These are phyloP conservation scores for Meda fulgida DNA, from an alignment of 2,797 vertebrate genomes.

Conservation along the genomic window DNA sequence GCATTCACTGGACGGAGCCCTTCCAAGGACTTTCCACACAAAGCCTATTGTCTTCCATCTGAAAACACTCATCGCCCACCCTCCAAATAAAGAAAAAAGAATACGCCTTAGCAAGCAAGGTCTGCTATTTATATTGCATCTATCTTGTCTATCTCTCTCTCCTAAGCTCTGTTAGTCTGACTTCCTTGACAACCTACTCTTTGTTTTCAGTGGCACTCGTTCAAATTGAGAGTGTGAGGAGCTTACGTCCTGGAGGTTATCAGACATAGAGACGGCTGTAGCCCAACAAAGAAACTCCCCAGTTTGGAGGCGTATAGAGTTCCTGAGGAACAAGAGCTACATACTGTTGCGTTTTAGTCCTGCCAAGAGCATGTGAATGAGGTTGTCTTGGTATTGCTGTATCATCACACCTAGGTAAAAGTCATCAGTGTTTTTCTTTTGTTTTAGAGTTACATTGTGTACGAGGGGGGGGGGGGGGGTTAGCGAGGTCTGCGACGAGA, in stretches of 20 bases:
- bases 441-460: background rate
- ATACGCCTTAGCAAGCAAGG: background rate
- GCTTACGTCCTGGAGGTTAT: slow-evolving; percentile 28
- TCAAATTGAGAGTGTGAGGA: slow-evolving; percentile 39
- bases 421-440: background rate
- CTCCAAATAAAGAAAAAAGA: background rate
- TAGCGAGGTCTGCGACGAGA: too few species aligned
- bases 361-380: background rate
- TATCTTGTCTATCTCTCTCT: slow-evolving; percentile 26
- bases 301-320: background rate
- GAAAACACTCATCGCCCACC: slow-evolving; percentile 62
- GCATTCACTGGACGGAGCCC: slow-evolving; percentile 52
- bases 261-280: slow-evolving; percentile 18
- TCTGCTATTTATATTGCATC: slow-evolving; percentile 48
- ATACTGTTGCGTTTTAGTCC: background rate
- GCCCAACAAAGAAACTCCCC: background rate
- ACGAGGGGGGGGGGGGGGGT: too few species aligned
- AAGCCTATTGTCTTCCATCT: slow-evolving; percentile 65
- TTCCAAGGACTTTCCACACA: slow-evolving; percentile 63
- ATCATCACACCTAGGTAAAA: slow-evolving; percentile 12
- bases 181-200: slow-evolving; percentile 37
- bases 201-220: slow-evolving; percentile 39
- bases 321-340: background rate
- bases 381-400: slow-evolving; percentile 5
- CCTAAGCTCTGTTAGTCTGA: slow-evolving; percentile 19